Evolutionary conservation across 2,113 vertebrate species (phyloP), one percentile per base, ranked within the genome.

Genomic region (Salvelinus sp.): DNA sequence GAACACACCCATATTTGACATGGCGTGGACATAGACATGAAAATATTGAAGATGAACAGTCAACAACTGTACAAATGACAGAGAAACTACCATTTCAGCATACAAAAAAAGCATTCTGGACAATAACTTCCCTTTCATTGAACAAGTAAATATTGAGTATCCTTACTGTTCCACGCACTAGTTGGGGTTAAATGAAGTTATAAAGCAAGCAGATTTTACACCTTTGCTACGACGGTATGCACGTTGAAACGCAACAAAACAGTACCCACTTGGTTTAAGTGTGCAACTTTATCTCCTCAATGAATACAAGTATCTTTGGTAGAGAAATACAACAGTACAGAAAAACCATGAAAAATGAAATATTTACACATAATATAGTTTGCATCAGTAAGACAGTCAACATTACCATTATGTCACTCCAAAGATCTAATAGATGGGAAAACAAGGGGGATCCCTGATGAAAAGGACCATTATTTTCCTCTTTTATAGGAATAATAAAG

Each of bases 91-190:
- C 85, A 44, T 30, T 67, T 60, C 73, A 79, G 64, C 73, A 84
- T 77, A 83, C 4, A 92, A 92, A 23, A 22, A 75, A 84, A 27
- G 70, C 70, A 79, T 77, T 71, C 78, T 79, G 68, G 74, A 82
- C 76, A 69, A 54, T 79, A 70, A 75, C 27, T 79, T 81, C 81
- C 83, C 81, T 85, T 88, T 90, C 4, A 68, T 77, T 47, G 71
- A 83, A 79, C 78, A 90, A 91, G 90, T 90, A 90, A 91, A 92
- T 91, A 91, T 82, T 69, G 22, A 75, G 74, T 69, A 87, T 69
- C 58, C 78, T 79, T 74, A 84, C 10, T 76, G 74, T 18, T 50
- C 74, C 27, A 67, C 70, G 73, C 81, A 10, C 30, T 57, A 71
- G 64, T 70, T 62, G 7, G 76, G 0, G 2, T 28, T 73, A 47